Evolutionary conservation across 2,888 invertebrate species (phyloP).

Genomic region (Coecobrya sp.): DNA sequence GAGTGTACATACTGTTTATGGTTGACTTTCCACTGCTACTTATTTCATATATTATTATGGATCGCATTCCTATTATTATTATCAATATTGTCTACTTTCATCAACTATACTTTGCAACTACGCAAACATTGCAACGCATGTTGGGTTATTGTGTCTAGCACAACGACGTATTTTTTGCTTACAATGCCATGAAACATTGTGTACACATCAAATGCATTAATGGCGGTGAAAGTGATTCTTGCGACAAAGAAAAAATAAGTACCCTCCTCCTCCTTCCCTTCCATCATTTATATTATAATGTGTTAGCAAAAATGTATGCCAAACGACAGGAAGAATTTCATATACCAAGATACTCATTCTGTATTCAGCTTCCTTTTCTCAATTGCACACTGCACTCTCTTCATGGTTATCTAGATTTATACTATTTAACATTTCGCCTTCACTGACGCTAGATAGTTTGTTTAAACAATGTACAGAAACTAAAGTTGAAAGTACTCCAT

Average conservation of each 20-base stretch:
- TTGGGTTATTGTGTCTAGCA: background rate
- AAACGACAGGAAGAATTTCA: constrained; percentile 36
- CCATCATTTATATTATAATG: background rate
- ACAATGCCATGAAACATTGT: background rate
- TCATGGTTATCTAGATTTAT: background rate
- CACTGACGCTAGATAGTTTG: background rate
- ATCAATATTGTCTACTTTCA: background rate
- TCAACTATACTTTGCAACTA: background rate
- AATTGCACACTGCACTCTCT: background rate
- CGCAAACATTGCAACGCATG: background rate
- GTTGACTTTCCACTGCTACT: background rate
- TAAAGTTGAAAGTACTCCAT: too few relatives aligned
- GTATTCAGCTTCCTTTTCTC: constrained; percentile 46
- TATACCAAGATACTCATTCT: constrained; percentile 25
- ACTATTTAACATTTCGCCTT: background rate
- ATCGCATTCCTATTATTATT: background rate
- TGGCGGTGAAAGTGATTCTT: constrained; percentile 28
- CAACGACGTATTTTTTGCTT: background rate
- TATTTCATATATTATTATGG: background rate
- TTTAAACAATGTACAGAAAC: too few relatives aligned
- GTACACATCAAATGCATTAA: background rate
- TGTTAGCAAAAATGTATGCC: background rate
- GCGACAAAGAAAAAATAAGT: background rate
- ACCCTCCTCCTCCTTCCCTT: background rate
- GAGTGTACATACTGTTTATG: background rate